Conservation (phyloP, 2,888 invertebrate genomes). For the Troides oblongomaculatus region DNA sequence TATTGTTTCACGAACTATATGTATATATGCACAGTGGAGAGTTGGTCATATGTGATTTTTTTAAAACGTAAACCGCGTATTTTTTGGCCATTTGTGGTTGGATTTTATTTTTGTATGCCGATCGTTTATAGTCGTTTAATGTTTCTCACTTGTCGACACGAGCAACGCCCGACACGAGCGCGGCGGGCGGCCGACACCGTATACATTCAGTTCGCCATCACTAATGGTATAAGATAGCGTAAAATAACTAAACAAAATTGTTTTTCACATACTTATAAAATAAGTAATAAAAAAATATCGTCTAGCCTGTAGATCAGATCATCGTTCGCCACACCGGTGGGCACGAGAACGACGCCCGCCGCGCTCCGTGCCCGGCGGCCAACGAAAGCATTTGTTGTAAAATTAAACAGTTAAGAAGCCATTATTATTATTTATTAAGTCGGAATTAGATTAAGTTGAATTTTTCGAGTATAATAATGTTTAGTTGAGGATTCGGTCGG, state of each 20-base stretch:
- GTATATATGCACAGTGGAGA: slow-evolving; percentile 75
- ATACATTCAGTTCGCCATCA: slow-evolving; percentile 51
- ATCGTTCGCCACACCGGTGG: slow-evolving; percentile 60
- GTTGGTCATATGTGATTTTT: slow-evolving; percentile 67
- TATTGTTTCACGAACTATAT: slow-evolving; percentile 59
- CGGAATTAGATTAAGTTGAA: slow-evolving; percentile 76
- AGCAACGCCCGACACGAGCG: slow-evolving; percentile 34
- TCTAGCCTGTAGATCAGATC: slow-evolving; percentile 67
- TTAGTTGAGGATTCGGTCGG: slow-evolving; percentile 75
- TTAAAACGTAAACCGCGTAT: slow-evolving; percentile 58
- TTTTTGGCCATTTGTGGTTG: slow-evolving; percentile 61
- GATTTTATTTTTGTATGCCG: slow-evolving; percentile 71
- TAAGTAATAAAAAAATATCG: slow-evolving; percentile 68
- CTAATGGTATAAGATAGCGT: slow-evolving; percentile 61
- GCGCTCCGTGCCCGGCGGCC: slow-evolving; percentile 70
- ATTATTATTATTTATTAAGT: slow-evolving; percentile 76
- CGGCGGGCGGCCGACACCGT: slow-evolving; percentile 46
- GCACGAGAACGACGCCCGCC: slow-evolving; percentile 54
- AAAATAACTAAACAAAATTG: slow-evolving; percentile 62
- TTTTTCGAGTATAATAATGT: slow-evolving; percentile 75
- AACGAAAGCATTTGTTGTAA: slow-evolving; percentile 79
- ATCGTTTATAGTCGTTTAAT: slow-evolving; percentile 48
- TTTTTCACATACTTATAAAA: slow-evolving; percentile 75
- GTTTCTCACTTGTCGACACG: slow-evolving; percentile 32
- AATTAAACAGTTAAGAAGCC: slow-evolving; percentile 74